Percentiles rank a stretch among this genome's conserved stretches.
Conservation (phyloP, 2,113 vertebrate species). For the Myiopsitta monachus region DNA sequence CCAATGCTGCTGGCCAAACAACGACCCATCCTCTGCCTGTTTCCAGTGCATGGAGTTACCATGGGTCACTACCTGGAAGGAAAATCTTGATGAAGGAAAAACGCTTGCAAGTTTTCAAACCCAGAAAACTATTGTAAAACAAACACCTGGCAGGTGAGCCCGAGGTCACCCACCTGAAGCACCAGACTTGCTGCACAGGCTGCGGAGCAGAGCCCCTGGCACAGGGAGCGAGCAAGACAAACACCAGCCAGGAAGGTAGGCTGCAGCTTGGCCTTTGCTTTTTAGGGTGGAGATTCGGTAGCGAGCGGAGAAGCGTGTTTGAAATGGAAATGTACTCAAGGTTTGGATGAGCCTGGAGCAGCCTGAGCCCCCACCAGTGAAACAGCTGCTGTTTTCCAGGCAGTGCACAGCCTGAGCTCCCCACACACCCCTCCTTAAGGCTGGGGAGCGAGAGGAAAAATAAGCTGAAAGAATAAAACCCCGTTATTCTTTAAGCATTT, state of each 20-base stretch:
- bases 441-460: no score
- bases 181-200: accelerated
- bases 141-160: accelerated
- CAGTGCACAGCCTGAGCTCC: accelerated
- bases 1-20: accelerated
- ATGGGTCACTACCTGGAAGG: not conserved
- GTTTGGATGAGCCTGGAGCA: not conserved
- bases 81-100: not conserved
- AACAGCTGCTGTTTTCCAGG: not conserved
- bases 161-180: accelerated
- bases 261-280: accelerated
- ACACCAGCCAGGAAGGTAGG: accelerated
- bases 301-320: accelerated
- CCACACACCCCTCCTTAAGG: not conserved
- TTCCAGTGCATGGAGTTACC: not conserved
- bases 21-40: accelerated
- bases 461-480: not conserved
- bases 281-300: accelerated
- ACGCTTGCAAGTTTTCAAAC: not conserved
- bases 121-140: not conserved
- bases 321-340: accelerated
- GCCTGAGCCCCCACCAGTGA: accelerated
- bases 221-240: accelerated
- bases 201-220: accelerated
- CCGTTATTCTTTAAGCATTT: accelerated